Percentiles rank a stretch among this genome's conserved stretches.
Conservation (phyloP, 2,113 vertebrate species). For the Thamnophis sirtalis region DNA sequence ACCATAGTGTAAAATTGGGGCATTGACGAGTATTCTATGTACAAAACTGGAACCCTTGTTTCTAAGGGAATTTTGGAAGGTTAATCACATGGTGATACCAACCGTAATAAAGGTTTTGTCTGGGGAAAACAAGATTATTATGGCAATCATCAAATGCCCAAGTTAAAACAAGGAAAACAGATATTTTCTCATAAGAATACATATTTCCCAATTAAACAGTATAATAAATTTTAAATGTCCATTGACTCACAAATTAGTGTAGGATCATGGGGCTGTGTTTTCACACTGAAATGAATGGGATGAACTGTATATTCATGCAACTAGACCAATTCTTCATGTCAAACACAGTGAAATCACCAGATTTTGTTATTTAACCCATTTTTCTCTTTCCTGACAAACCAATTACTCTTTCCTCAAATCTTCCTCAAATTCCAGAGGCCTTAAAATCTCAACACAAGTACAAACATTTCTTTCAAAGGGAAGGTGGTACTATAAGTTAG, state of each 20-base stretch:
- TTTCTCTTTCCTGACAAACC: neutral
- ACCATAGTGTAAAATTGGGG: neutral
- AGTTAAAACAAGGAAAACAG: neutral
- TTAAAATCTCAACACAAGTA: constrained; percentile 12
- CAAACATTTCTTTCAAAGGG: constrained; percentile 29
- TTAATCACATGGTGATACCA: neutral
- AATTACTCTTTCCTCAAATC: neutral
- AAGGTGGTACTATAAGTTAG: constrained; percentile 42
- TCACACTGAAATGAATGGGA: neutral
- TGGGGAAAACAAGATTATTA: neutral
- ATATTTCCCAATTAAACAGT: neutral
- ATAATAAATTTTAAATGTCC: neutral
- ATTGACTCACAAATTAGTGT: neutral
- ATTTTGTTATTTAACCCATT: neutral
- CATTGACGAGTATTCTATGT: neutral
- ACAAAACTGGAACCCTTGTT: neutral
- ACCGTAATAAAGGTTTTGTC: neutral
- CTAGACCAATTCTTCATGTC: neutral
- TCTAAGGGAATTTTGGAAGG: neutral
- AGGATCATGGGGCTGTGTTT: neutral
- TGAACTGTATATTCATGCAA: neutral
- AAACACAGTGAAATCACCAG: constrained; percentile 7
- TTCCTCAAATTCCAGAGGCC: constrained; percentile 19
- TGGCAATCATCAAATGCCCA: neutral
- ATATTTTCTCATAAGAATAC: neutral